These are phyloP conservation scores for Drosophila rubida DNA, from an alignment of 2,888 invertebrate species.

Conservation along the genomic window DNA sequence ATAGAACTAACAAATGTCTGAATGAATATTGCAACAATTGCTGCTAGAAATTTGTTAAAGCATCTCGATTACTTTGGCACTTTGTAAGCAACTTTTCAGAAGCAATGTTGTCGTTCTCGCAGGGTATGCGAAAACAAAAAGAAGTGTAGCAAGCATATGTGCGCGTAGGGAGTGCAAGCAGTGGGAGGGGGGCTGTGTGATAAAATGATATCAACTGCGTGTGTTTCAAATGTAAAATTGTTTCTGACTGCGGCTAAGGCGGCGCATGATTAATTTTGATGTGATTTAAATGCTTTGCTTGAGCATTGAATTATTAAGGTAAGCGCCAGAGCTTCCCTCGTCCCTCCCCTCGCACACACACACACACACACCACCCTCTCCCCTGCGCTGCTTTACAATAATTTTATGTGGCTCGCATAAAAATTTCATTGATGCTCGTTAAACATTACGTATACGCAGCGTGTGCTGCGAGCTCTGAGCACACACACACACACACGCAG, in stretches of 20 bases:
- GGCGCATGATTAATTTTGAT: slow-evolving; percentile 61
- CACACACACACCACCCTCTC: neutral
- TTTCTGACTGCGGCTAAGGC: slow-evolving; percentile 45
- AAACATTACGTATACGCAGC: slow-evolving; percentile 60
- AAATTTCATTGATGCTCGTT: slow-evolving; percentile 69
- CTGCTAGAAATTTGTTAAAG: too few species aligned
- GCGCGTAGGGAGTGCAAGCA: neutral
- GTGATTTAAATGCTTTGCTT: slow-evolving; percentile 63
- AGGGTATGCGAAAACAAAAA: slow-evolving; percentile 4
- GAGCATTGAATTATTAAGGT: slow-evolving; percentile 62
- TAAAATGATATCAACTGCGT: slow-evolving; percentile 37
- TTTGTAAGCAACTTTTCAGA: too few species aligned
- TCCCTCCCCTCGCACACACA: too few species aligned
- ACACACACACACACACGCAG: slow-evolving; percentile 9
- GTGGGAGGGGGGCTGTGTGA: slow-evolving; percentile 4
- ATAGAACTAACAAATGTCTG: too few species aligned
- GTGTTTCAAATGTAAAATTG: slow-evolving; percentile 47
- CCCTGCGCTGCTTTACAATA: slow-evolving; percentile 38
- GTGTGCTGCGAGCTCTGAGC: slow-evolving; percentile 6
- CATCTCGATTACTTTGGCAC: too few species aligned
- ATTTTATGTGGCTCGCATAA: slow-evolving; percentile 63
- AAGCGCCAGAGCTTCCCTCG: slow-evolving; percentile 11
- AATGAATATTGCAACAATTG: too few species aligned
- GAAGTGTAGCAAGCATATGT: slow-evolving; percentile 1
- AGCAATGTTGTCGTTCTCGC: too few species aligned